Base-by-base conservation (phyloP, 2,888 invertebrate species). In the Nemoura dubitans region DNA sequence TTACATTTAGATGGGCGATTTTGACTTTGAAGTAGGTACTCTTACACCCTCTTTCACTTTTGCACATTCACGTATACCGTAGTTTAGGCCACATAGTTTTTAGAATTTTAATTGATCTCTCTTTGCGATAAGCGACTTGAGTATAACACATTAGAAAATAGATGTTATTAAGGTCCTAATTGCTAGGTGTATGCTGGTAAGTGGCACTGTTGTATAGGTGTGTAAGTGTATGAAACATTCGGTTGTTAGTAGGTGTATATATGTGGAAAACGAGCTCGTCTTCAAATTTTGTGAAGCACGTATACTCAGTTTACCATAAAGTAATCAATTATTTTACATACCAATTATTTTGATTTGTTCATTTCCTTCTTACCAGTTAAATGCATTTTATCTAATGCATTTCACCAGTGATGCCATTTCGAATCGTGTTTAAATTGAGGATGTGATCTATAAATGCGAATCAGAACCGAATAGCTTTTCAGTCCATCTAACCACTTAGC, bases 81-180 rank as follows among this genome's bases (percentile, higher is more conserved):
- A 7, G 59, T 7, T 7, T 59, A 3, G 59, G 21, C 59, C 59
- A 21, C 21, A 59, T 59, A 59, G 59, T 59, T 59, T 36, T 59
- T 59, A 59, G 16, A 59, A 21, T 59, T 59, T 59, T 59, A 59
- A 59, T 59, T 59, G 59, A 21, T 10, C 59, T 59, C 59, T 59
- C 59, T 59, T 36, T 10, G 10, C 3, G 36, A 59, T 59, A 21
- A 59, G 16, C 14, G 59, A 59, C 59, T 59, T n/a, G n/a, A 21
- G 59, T 59, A 59, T 21, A 59, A 59, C 59, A 59, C 59, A 59
- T 59, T 59, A 59, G 59, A 59, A 59, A 59, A 59, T 59, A 59
- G 59, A 1, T 59, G 59, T 59, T 59, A 59, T 59, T 59, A 59
- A 14, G 2, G 16, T n/a, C 59, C 59, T 59, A 59, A 59, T 59